phyloP scores from a whole-genome alignment of 2,113 vertebrate genomes.

The Heptranchias perlo region DNA sequence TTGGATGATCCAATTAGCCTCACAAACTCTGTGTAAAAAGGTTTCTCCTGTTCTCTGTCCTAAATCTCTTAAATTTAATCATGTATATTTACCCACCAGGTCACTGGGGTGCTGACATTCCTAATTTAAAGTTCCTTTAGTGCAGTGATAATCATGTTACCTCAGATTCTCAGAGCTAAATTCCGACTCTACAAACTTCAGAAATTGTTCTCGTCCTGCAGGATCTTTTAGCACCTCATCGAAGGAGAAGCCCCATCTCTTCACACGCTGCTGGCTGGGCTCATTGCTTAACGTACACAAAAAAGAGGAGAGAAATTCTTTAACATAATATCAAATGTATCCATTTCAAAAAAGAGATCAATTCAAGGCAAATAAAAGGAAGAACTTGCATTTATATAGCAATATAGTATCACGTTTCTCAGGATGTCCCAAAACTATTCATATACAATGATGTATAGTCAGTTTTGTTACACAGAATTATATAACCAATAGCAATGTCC shows the following conservation, averaged over 20 bases:
- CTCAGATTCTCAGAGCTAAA: slow-evolving; percentile 96
- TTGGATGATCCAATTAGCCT: too few relatives aligned
- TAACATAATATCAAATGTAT: neutral
- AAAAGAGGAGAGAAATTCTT: slow-evolving; percentile 15
- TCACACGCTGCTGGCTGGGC: slow-evolving; percentile 85
- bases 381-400: neutral
- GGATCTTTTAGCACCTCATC: slow-evolving; percentile 87
- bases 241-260: slow-evolving; percentile 88
- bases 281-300: slow-evolving; percentile 69
- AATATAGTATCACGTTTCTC: neutral
- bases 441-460: neutral
- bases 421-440: neutral
- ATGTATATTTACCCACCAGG: neutral
- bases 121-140: neutral
- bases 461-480: neutral
- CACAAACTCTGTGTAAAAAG: neutral
- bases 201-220: slow-evolving; percentile 80
- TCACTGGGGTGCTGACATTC: neutral
- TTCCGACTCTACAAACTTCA: slow-evolving; percentile 92
- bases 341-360: neutral
- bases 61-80: neutral
- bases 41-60: neutral
- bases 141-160: slow-evolving; percentile 53
- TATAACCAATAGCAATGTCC: neutral
- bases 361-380: neutral